Percentiles rank a stretch among this genome's conserved stretches.
phyloP scores from a whole-genome alignment of 2,797 vertebrate genomes.

The Neosilurus mollespiculum region DNA sequence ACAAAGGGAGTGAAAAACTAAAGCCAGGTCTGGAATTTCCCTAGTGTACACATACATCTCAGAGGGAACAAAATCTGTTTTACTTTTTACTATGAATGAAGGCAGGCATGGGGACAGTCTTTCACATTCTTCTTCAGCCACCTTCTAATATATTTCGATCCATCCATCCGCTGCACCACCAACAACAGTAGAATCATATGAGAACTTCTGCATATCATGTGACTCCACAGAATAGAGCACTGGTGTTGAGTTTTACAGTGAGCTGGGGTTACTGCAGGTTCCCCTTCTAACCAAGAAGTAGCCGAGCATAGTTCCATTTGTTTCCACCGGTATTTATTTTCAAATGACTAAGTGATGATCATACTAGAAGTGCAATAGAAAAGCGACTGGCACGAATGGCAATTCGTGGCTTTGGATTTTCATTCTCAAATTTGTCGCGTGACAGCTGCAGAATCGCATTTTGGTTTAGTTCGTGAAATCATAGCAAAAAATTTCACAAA shows the following conservation, averaged over 20 bases:
- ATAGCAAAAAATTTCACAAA: no score
- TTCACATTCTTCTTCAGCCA: background rate
- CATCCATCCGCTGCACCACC: background rate
- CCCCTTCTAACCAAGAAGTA: background rate
- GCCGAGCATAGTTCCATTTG: background rate
- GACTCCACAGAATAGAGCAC: background rate
- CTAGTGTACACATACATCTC: background rate
- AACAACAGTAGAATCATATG: background rate
- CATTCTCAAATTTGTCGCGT: no score
- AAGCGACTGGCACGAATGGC: no score
- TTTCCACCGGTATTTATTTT: constrained; percentile 6
- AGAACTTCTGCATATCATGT: background rate
- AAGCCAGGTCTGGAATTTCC: background rate
- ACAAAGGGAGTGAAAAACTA: background rate
- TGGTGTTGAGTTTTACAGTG: background rate
- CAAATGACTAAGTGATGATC: background rate
- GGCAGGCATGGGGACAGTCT: background rate
- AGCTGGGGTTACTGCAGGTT: background rate
- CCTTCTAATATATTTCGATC: background rate
- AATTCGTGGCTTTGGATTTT: no score
- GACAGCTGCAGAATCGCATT: no score
- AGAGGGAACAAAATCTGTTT: background rate
- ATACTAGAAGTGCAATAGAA: no score
- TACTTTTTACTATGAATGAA: background rate
- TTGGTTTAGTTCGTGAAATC: no score